Evolutionary conservation across 1,140 invertebrate species (phyloP), one percentile per base, ranked within the genome.

Genomic region (Ceratina calcarata): DNA sequence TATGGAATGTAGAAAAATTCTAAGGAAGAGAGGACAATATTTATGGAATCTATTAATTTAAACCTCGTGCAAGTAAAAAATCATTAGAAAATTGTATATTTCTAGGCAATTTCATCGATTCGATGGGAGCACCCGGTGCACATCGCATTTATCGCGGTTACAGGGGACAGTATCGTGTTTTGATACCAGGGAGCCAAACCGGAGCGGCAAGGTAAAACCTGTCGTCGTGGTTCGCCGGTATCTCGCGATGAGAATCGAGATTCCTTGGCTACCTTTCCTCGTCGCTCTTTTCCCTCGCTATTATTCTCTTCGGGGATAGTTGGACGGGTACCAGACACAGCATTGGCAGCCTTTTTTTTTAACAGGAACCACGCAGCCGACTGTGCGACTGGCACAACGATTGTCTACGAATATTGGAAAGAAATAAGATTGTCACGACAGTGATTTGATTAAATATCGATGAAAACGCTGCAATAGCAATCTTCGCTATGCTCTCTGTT

Each of bases 171-270:
- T 69, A 77, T 84, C 51, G 62, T 55, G 24, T 80, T 45, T 71
- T 58, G 68, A 72, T 58, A 83, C 69, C 78, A 78, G 73, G 74
- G 83, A 83, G 76, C 64, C 68, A 65, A 73, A 84, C 22, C 73
- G 67, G 60, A 80, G 32, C 51, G 69, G 74, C 79, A 71, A 81
- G 69, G 74, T 74, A 67, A 81, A 85, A 84, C 79, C 61, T 78
- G 83, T 86, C 71, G 58, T 22, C 67, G 13, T 27, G 70, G 32
- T 75, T 45, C 37, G 37, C 0, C 37, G 61, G 49, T 72, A 82
- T 80, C 80, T 72, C 67, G 45, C 51, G 51, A 57, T 57, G 67
- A 72, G 62, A 71, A 75, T 82, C 84, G 49, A 75, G 80, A 85
- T 85, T 79, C 72, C 68, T 37, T 24, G 68, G 60, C 72, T 76